Evolutionary conservation across 2,113 vertebrate species (phyloP).

Genomic region (Oncorhynchus mykiss): DNA sequence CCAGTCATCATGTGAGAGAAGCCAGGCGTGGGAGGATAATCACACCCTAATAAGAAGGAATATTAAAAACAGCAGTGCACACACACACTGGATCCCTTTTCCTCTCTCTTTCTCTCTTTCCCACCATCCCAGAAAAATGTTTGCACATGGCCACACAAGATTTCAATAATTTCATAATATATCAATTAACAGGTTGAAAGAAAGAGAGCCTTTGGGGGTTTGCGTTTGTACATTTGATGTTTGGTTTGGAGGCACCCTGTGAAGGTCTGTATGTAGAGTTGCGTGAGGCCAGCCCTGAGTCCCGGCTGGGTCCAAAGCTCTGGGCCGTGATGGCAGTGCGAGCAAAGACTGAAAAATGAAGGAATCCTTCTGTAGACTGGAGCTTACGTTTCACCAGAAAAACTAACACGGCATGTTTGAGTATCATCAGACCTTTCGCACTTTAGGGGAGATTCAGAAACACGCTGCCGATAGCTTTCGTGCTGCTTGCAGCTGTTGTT

Average conservation of each 20-base stretch:
- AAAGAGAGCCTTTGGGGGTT: constrained; percentile 31
- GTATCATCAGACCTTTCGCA: background rate
- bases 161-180: constrained; percentile 60
- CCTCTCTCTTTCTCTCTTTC: constrained; percentile 16
- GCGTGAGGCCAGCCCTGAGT: background rate
- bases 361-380: background rate
- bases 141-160: constrained; percentile 65
- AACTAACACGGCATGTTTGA: background rate
- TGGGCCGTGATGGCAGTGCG: no score
- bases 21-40: constrained; percentile 64
- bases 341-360: no score
- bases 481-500: background rate
- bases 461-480: background rate
- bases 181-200: constrained; percentile 62
- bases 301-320: background rate
- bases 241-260: constrained; percentile 45
- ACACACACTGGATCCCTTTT: constrained; percentile 19
- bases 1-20: constrained; percentile 70
- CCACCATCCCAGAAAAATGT: constrained; percentile 61
- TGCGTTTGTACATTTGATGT: constrained; percentile 22
- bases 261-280: background rate
- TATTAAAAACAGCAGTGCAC: constrained; percentile 76
- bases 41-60: constrained; percentile 74
- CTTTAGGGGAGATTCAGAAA: background rate
- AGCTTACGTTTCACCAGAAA: background rate